These are phyloP conservation scores for Lepidochrysops patricia DNA, from an alignment of 2,888 invertebrate species.

Conservation along the genomic window DNA sequence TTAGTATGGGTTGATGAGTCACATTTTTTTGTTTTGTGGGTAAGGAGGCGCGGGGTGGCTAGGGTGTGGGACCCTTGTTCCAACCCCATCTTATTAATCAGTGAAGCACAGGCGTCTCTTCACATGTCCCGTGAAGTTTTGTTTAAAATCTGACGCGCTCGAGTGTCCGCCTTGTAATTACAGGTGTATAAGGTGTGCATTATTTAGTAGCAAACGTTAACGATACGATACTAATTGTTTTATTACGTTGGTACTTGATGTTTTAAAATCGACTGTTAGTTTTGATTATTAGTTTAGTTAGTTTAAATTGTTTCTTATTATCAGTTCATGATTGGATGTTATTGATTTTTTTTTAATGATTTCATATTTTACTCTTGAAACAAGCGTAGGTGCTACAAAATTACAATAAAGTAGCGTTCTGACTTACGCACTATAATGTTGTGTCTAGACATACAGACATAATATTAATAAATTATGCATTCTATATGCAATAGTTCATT, in stretches of 20 bases:
- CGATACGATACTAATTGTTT: constrained; percentile 5
- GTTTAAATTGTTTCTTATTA: no score
- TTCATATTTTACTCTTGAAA: no score
- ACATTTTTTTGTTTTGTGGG: constrained; percentile 76
- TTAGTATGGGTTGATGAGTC: constrained; percentile 71
- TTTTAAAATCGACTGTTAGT: background rate
- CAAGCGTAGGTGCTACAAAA: no score
- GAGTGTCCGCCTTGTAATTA: constrained; percentile 19
- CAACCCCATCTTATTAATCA: constrained; percentile 76
- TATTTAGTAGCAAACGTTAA: background rate
- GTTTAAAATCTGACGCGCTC: constrained; percentile 44
- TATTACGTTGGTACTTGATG: background rate
- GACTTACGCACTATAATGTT: no score
- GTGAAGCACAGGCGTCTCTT: constrained; percentile 71
- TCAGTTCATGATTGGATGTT: no score
- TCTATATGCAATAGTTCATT: no score
- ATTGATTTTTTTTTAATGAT: no score
- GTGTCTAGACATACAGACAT: no score
- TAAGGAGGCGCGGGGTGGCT: constrained; percentile 66
- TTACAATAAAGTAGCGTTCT: no score
- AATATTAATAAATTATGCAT: no score
- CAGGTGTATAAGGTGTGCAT: constrained; percentile 8
- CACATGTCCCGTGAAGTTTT: constrained; percentile 62
- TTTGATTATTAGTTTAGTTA: no score
- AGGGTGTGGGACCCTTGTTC: constrained; percentile 63